Evolutionary conservation across 2,113 vertebrate species (phyloP).

Genomic region (Osmerus eperlanus): DNA sequence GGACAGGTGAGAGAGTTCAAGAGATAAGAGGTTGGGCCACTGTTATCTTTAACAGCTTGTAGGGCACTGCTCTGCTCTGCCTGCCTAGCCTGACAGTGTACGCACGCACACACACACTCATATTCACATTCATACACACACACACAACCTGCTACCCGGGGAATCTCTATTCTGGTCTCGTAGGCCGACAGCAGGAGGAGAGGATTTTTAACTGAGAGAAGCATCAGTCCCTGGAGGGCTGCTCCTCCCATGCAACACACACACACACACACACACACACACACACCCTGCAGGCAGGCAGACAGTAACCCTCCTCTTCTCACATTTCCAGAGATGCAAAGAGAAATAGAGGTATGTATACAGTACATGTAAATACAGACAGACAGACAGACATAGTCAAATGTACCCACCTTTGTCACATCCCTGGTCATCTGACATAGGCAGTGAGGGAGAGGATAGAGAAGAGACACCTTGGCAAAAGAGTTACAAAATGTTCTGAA

Average conservation of each 20-base stretch:
- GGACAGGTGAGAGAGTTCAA: conserved; percentile 10
- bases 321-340: neutral
- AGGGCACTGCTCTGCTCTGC: conserved; percentile 29
- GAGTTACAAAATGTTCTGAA: neutral
- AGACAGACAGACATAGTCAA: neutral
- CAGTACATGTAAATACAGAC: neutral
- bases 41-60: conserved; percentile 42
- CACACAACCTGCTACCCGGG: neutral
- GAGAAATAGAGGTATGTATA: neutral
- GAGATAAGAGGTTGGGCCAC: conserved; percentile 20
- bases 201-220: conserved; percentile 6
- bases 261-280: neutral
- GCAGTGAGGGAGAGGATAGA: conserved; percentile 67
- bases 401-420: conserved; percentile 91
- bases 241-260: neutral
- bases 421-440: conserved; percentile 86
- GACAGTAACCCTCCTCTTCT: neutral
- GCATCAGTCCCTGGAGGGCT: neutral
- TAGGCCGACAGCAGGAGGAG: conserved; percentile 5
- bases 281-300: neutral
- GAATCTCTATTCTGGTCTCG: conserved; percentile 18
- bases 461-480: conserved; percentile 9
- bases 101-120: neutral
- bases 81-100: conserved; percentile 17
- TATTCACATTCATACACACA: neutral